phyloP scores from a whole-genome alignment of 1,140 invertebrate genomes.

The Piezodorus guildinii region DNA sequence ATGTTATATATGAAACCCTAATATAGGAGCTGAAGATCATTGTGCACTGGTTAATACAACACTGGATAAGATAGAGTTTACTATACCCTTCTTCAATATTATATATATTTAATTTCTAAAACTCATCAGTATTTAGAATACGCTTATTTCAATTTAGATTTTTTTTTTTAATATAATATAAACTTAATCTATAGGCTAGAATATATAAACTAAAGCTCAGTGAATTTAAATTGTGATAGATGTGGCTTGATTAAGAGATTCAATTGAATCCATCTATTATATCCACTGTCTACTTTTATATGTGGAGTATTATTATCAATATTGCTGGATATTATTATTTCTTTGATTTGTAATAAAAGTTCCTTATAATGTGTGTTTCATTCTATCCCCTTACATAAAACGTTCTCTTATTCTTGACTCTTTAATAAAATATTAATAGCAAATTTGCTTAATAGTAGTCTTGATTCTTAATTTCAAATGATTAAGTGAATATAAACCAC shows the following conservation, averaged over 20 bases:
- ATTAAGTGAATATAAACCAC: no score
- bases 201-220: conserved; percentile 10
- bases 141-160: background rate
- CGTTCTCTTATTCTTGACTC: no score
- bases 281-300: conserved; percentile 4
- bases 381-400: no score
- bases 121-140: conserved; percentile 2
- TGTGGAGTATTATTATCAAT: background rate
- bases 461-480: no score
- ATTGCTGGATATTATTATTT: background rate
- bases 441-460: no score
- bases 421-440: no score
- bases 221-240: conserved; percentile 17
- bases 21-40: no score
- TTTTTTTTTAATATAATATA: conserved; percentile 1
- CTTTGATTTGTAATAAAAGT: conserved; percentile 9
- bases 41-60: no score
- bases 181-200: background rate
- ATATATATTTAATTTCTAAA: background rate
- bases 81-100: no score
- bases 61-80: no score
- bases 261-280: conserved; percentile 6
- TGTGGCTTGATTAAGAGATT: conserved; percentile 17
- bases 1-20: no score
- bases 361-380: background rate